Percentiles rank a stretch among this genome's conserved stretches.
Conservation (phyloP, 1,140 invertebrate species). For the Marisa cornuarietis region DNA sequence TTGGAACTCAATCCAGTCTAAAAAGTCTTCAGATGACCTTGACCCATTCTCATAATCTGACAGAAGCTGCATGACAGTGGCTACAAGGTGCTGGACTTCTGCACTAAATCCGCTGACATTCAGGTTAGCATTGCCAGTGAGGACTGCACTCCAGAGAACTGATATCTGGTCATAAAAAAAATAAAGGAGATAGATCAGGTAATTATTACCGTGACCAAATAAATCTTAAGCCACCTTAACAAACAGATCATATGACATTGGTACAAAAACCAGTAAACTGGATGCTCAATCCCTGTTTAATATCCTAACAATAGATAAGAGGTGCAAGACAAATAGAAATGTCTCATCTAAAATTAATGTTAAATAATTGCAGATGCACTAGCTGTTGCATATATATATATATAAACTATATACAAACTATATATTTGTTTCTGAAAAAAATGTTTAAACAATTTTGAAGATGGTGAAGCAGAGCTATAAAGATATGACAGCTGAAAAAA, state of each 20-base stretch:
- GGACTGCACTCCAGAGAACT: slow-evolving; percentile 11
- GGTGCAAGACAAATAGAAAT: no score
- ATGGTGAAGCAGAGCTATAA: background rate
- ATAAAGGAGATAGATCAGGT: background rate
- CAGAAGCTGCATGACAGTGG: slow-evolving; percentile 13
- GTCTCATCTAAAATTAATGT: no score
- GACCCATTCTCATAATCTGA: slow-evolving; percentile 13
- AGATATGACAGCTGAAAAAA: no score
- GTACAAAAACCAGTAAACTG: no score
- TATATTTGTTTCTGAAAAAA: background rate
- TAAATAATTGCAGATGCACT: no score
- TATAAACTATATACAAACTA: no score
- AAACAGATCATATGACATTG: no score
- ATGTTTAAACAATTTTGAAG: background rate
- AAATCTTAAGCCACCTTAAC: no score
- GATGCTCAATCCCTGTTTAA: no score
- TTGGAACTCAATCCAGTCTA: slow-evolving; percentile 26
- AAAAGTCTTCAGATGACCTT: slow-evolving; percentile 14
- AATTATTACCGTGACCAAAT: no score
- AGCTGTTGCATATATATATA: no score
- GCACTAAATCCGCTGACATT: slow-evolving; percentile 11
- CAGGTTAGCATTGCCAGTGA: slow-evolving; percentile 13
- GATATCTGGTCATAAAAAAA: slow-evolving; percentile 10
- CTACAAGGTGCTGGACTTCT: slow-evolving; percentile 22
- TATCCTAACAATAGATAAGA: no score